Conservation (phyloP, 2,113 vertebrate genomes). For the Rana temporaria region DNA sequence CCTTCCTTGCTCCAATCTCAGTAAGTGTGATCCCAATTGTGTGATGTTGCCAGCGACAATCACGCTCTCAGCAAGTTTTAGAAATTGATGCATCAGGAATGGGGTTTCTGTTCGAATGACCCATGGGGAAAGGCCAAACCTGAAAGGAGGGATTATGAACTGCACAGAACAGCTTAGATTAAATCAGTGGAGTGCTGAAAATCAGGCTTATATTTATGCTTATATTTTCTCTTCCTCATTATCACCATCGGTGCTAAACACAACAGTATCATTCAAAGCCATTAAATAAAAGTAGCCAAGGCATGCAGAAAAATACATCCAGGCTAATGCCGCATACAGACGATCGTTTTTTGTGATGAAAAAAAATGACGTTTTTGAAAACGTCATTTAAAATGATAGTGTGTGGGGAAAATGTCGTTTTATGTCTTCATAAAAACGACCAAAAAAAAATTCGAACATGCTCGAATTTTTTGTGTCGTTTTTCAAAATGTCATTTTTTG, state of each 20-base stretch:
- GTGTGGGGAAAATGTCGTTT: too few relatives aligned
- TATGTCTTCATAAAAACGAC: too few relatives aligned
- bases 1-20: constrained; percentile 49
- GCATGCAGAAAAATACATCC: constrained; percentile 42
- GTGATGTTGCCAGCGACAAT: constrained; percentile 61
- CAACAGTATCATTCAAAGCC: constrained; percentile 28
- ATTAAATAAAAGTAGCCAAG: constrained; percentile 24
- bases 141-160: constrained; percentile 65
- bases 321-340: too few relatives aligned
- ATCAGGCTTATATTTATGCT: constrained; percentile 59
- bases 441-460: too few relatives aligned
- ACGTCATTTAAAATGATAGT: too few relatives aligned
- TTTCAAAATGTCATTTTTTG: too few relatives aligned
- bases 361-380: too few relatives aligned
- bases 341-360: too few relatives aligned
- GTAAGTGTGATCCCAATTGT: constrained; percentile 52
- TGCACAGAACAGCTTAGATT: constrained; percentile 60
- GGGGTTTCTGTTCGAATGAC: constrained; percentile 59
- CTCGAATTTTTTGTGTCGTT: too few relatives aligned
- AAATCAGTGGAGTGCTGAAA: constrained; percentile 55
- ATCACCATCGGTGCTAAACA: constrained; percentile 35
- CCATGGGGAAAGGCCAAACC: constrained; percentile 61
- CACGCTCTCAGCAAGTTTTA: constrained; percentile 64
- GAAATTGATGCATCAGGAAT: constrained; percentile 63
- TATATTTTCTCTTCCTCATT: constrained; percentile 47